Base-by-base conservation (phyloP, 2,888 invertebrate species). In the Cryptocephalus moraei region DNA sequence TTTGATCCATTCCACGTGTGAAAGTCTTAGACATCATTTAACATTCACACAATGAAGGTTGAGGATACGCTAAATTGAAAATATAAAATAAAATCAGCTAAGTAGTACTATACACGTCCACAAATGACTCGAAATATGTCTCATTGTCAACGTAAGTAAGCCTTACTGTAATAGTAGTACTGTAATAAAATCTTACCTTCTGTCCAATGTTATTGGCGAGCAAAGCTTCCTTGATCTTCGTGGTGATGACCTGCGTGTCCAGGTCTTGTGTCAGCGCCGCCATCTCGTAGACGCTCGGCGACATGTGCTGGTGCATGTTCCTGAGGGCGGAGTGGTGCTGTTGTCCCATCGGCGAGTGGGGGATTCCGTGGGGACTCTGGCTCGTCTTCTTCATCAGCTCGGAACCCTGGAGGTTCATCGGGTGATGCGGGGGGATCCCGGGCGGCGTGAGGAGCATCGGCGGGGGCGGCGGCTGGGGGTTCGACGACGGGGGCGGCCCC, bases 161-260 rank as follows among this genome's bases (percentile, higher is more conserved):
- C 22, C 22, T 6, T 6, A 22, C 22, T 6, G 22, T 22, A 22
- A 6, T 4, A 4, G 3, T 6, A 6, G 6, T 4, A 2, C 22
- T 22, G 22, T 22, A n/a, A n/a, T n/a, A 4, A 2, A 22, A 22
- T 22, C 22, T 22, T 67, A 85, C 80, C 77, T 96, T 96, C 72
- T 97, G 97, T 3, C 96, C 96, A 57, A 97, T 93, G 66, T 96
- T 96, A 69, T 96, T 95, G 36, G 95, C 94, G 45, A 96, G 75
- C 9, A 97, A 75, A 0, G 95, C 93, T 70, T 96, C 96, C 68
- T 96, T 97, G 67, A 96, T 95, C 70, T 92, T 91, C 8, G 93
- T 93, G 2, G 96, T 96, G 61, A 96, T 92, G 13, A 87, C 84
- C 67, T 95, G 92, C 1, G 97, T 97, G 71, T 97, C 96, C 53